These are phyloP conservation scores for Lasioglossum malachurum DNA, from an alignment of 2,888 invertebrate species.

Conservation along the genomic window DNA sequence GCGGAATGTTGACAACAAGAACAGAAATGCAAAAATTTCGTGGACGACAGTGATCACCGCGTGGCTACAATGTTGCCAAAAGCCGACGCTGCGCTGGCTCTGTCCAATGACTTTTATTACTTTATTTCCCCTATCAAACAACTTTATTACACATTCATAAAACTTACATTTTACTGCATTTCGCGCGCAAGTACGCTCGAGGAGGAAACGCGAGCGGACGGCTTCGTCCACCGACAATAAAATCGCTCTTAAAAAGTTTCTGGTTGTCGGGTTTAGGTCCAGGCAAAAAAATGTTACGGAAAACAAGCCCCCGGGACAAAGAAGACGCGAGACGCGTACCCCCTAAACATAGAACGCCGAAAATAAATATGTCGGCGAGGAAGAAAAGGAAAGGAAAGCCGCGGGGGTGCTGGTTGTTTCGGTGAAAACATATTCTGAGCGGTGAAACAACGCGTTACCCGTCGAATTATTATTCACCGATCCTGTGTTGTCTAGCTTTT, in stretches of 20 bases:
- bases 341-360: constrained; percentile 5
- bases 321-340: background rate
- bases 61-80: background rate
- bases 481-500: background rate
- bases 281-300: background rate
- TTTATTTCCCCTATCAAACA: background rate
- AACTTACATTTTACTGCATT: background rate
- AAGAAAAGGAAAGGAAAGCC: background rate
- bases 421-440: constrained; percentile 2
- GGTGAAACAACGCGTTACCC: background rate
- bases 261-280: background rate
- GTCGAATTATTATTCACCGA: constrained; percentile 33
- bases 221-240: background rate
- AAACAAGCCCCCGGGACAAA: background rate
- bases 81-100: background rate
- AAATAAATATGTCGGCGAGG: constrained; percentile 1
- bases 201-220: background rate
- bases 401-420: background rate
- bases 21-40: background rate
- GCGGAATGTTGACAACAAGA: background rate
- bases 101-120: background rate
- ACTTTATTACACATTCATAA: background rate
- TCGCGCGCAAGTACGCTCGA: background rate
- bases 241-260: background rate
- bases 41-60: background rate